These are phyloP conservation scores for Deroplatys truncata DNA, from an alignment of 2,888 invertebrate genomes.

Conservation along the genomic window DNA sequence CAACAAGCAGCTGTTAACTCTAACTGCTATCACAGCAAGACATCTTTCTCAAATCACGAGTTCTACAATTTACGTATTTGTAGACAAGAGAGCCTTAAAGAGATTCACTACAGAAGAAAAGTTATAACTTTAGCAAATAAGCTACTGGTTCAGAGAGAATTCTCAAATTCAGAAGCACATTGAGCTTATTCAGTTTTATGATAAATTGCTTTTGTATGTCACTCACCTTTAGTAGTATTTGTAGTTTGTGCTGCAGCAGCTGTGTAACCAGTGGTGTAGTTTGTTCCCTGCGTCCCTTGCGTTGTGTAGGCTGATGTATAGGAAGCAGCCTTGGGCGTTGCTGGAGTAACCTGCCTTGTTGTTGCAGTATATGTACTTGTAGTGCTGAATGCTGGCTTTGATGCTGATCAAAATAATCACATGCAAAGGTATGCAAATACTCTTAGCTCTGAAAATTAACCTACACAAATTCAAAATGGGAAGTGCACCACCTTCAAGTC, in stretches of 20 bases:
- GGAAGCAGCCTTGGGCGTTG: slow-evolving; percentile 31
- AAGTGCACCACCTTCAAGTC: background rate
- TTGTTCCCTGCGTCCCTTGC: slow-evolving; percentile 31
- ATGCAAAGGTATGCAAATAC: background rate
- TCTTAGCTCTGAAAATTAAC: background rate
- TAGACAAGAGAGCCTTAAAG: too few relatives aligned
- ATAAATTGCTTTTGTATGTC: background rate
- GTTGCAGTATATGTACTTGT: slow-evolving; percentile 59
- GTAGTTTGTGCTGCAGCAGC: slow-evolving; percentile 47
- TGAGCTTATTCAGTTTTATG: background rate
- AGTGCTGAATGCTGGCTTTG: slow-evolving; percentile 68
- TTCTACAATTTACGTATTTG: too few relatives aligned
- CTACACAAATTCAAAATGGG: background rate
- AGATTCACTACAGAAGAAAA: too few relatives aligned
- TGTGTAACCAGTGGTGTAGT: slow-evolving; percentile 40
- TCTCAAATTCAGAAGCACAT: too few relatives aligned
- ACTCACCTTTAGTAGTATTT: slow-evolving; percentile 34
- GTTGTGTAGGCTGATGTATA: slow-evolving; percentile 33
- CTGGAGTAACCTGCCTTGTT: slow-evolving; percentile 32
- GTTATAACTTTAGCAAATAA: too few relatives aligned
- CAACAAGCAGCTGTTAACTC: too few relatives aligned
- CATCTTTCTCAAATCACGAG: too few relatives aligned
- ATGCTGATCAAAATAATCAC: slow-evolving; percentile 40
- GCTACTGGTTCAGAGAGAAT: too few relatives aligned
- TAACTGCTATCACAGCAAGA: too few relatives aligned